Evolutionary conservation across 2,797 vertebrate genomes (phyloP).

Genomic region (Lophura swinhoii): DNA sequence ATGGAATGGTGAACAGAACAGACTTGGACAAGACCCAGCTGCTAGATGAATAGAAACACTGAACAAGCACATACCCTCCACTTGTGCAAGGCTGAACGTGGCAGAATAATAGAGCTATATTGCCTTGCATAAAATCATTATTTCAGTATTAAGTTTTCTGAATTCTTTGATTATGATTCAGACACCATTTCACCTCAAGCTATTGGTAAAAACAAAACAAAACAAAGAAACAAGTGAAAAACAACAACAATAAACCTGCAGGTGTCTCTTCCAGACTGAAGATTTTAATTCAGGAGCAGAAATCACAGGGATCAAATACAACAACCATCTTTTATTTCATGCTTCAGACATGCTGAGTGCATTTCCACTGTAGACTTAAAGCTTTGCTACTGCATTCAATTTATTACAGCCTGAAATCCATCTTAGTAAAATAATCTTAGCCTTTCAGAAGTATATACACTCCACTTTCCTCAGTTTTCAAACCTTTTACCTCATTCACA

Average conservation of each 20-base stretch:
- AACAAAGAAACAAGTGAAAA: neutral
- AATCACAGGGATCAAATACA: neutral
- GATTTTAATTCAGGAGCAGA: neutral
- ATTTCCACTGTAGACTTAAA: neutral
- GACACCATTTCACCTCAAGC: neutral
- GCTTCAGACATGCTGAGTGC: neutral
- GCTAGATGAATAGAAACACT: no score
- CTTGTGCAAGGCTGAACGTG: neutral
- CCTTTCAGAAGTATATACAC: neutral
- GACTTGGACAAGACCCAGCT: neutral
- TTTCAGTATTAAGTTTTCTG: neutral
- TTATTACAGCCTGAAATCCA: neutral
- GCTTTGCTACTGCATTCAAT: neutral
- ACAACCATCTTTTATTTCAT: neutral
- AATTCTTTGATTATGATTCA: neutral
- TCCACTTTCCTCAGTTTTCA: neutral
- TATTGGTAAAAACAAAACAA: neutral
- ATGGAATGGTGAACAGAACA: neutral
- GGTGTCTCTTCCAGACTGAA: neutral
- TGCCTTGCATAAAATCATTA: neutral
- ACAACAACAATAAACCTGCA: neutral
- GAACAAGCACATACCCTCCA: neutral
- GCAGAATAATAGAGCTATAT: neutral
- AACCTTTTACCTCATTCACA: neutral
- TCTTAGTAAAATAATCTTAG: neutral